Base-by-base conservation (phyloP, 2,888 invertebrate genomes). In the Drosophila subsilvestris region DNA sequence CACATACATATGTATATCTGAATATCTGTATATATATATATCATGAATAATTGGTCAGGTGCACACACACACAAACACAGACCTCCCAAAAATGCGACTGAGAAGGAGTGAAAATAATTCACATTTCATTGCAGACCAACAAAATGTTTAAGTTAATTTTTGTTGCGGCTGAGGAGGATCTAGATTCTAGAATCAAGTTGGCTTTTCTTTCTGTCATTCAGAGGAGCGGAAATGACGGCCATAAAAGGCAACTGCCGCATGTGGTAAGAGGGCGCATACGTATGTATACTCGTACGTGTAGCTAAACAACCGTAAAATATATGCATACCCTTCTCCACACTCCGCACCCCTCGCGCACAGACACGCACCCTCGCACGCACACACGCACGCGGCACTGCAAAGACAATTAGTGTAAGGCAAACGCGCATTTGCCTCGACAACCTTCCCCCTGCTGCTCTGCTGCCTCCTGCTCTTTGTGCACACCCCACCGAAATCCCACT, bases 291-390 rank as follows among this genome's bases (percentile, higher is more conserved):
- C 27, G 27, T 70, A 81, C 86, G 86, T 79, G 82, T 69, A 51
- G 87, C 87, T 81, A 83, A 86, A 85, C 85, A 86, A 79, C 82
- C 87, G 85, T 86, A 74, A 83, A 83, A 85, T 86, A 78, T 83
- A 86, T 82, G 83, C 83, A 82, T 47, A 58, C 75, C 66, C 58
- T 43, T 12, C 14, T 20, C 43, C 27, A 54, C 57, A 9, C 75
- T 42, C 44, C 22, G 2, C 22, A 49, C 65, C 20, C 44, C 22
- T 22, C 22, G 22, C 1, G 32, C 50, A 50, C 56, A n/a, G 42
- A 17, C 63, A 44, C 65, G 22, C 57, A 73, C 66, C 42, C n/a
- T 25, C 18, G 14, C n/a, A 74, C 61, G 73, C 75, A 76, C 85
- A 79, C 80, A 87, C 70, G 66, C 65, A 70, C 75, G 57, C 37